Evolutionary conservation across 2,797 vertebrate species (phyloP).

Genomic region (Cetoscarus ocellatus): DNA sequence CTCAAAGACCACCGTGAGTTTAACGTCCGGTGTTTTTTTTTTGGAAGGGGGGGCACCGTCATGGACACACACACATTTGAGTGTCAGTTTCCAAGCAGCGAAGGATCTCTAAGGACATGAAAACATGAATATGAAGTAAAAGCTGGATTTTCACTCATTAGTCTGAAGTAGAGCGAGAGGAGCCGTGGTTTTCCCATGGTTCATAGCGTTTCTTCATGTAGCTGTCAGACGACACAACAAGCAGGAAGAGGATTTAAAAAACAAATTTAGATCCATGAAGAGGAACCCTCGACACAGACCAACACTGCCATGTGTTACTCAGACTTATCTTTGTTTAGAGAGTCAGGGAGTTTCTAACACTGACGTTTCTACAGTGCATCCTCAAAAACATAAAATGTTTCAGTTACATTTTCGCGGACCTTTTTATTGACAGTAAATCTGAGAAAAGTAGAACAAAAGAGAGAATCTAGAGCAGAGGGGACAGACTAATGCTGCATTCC

Average conservation of each 20-base stretch:
- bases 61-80: conserved; percentile 38
- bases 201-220: conserved; percentile 63
- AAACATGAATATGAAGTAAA: conserved; percentile 28
- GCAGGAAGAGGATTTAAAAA: conserved; percentile 36
- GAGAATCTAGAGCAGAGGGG: no score
- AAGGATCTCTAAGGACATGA: conserved; percentile 34
- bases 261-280: conserved; percentile 37
- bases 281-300: not conserved
- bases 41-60: no score
- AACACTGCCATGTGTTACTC: no score
- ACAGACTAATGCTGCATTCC: no score
- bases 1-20: conserved; percentile 19
- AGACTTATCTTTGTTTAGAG: no score
- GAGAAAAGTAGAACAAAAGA: no score
- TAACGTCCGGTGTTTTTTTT: conserved; percentile 29
- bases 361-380: no score
- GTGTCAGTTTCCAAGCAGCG: conserved; percentile 43
- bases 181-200: conserved; percentile 46
- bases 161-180: conserved; percentile 31
- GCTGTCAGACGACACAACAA: conserved; percentile 59
- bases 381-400: no score
- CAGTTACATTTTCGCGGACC: no score
- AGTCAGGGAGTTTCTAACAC: no score
- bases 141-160: conserved; percentile 68
- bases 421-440: no score